Evolutionary conservation across 1,140 invertebrate species (phyloP), one percentile per base, ranked within the genome.

Genomic region (Diorhabda elongata): DNA sequence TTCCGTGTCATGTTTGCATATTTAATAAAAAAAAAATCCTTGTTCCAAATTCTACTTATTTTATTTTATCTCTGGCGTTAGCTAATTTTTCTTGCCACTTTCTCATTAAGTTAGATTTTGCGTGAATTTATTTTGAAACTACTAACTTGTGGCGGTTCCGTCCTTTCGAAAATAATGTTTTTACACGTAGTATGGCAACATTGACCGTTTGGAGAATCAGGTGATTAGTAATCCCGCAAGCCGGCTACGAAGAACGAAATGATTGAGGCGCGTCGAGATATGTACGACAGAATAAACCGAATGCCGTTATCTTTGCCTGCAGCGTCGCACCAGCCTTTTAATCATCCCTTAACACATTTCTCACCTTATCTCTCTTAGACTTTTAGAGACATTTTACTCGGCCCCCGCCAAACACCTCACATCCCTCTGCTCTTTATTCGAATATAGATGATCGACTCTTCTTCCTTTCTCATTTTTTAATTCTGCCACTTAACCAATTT

Each of bases 261-360:
- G 77, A 79, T 79, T 79, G 77, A 79, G 73, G 63, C 69, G 70
- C 74, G 75, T 77, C 75, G 72, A 74, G 76, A 77, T 76, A 75
- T 67, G 73, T 70, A 70, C 73, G 71, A 74, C 73, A 64, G 73
- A 74, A 75, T 74, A 74, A 76, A 76, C 71, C 73, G 73, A 76
- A 68, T 65, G 73, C 69, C 72, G 73, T 76, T 77, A 77, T 77
- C 76, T 73, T 71, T 61, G 64, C 69, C 64, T 67, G 63, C 76
- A 77, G 71, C 75, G 75, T 73, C 75, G 75, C 69, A 68, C 69
- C 69, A 66, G 72, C 71, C 74, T 76, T 78, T 78, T 78, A 78
- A 78, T 78, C 76, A 78, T 76, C 74, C 76, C 75, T 74, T 75
- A 74, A 78, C 76, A 76, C 76, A 78, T 78, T 78, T 78, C 75